phyloP scores from a whole-genome alignment of 2,888 invertebrate genomes.

The Tachina lurida region DNA sequence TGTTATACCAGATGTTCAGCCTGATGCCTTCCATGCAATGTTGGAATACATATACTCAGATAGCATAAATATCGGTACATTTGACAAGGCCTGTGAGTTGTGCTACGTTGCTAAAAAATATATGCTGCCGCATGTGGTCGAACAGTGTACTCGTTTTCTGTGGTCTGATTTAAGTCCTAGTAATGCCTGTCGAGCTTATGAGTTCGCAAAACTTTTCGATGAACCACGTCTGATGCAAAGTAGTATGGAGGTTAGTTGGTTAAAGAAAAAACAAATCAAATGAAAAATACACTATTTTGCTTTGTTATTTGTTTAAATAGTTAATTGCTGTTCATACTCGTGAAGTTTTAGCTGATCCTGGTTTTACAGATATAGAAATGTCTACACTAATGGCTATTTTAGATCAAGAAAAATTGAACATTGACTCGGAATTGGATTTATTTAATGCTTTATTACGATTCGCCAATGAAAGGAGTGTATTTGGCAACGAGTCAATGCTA shows the following conservation, averaged over 20 bases:
- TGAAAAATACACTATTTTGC: background rate
- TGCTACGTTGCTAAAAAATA: slow-evolving; percentile 95
- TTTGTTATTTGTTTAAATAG: slow-evolving; percentile 79
- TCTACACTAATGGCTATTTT: slow-evolving; percentile 90
- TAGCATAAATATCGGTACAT: slow-evolving; percentile 90
- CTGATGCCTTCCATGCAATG: slow-evolving; percentile 92
- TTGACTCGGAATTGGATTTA: slow-evolving; percentile 90
- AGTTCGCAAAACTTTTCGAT: slow-evolving; percentile 93
- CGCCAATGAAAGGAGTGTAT: slow-evolving; percentile 84
- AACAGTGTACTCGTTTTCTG: slow-evolving; percentile 92
- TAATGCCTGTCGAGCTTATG: slow-evolving; percentile 93
- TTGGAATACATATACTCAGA: slow-evolving; percentile 94
- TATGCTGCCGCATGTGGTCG: slow-evolving; percentile 92
- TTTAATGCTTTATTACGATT: slow-evolving; percentile 90
- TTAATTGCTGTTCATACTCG: slow-evolving; percentile 90
- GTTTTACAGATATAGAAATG: slow-evolving; percentile 90
- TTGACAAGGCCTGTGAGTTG: slow-evolving; percentile 93
- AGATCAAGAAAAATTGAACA: slow-evolving; percentile 88
- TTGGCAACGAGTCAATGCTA: slow-evolving; percentile 70
- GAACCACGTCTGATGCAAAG: slow-evolving; percentile 91
- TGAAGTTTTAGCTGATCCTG: slow-evolving; percentile 89
- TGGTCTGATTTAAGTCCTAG: slow-evolving; percentile 88
- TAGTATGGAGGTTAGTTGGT: slow-evolving; percentile 87
- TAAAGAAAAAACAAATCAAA: background rate
- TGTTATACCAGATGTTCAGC: slow-evolving; percentile 91